Conservation (phyloP, 2,888 invertebrate species). For the Fragum whitleyi region DNA sequence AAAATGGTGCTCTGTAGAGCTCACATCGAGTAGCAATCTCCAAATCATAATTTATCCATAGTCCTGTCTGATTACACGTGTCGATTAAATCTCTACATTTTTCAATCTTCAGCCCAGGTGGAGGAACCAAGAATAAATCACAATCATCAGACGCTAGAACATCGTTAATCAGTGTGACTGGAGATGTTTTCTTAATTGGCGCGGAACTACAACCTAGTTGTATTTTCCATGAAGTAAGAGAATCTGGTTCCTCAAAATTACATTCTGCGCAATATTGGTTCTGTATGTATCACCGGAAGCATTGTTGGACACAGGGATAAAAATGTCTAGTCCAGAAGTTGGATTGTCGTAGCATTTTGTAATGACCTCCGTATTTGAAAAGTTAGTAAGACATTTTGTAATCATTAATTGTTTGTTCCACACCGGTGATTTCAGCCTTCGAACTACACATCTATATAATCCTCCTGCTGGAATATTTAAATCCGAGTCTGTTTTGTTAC, state of each 20-base stretch:
- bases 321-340: not conserved
- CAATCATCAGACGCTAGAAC: not conserved
- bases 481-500: not conserved
- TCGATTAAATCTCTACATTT: not conserved
- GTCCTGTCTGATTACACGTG: conserved; percentile 6
- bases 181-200: not conserved
- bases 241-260: conserved; percentile 3
- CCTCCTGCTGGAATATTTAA: conserved; percentile 1
- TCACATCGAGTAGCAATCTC: not conserved
- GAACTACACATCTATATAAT: not conserved
- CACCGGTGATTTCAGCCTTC: not conserved
- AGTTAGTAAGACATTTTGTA: conserved; percentile 5
- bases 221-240: not conserved
- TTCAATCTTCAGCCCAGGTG: not conserved
- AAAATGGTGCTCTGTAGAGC: conserved; percentile 2
- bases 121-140: not conserved
- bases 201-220: not conserved
- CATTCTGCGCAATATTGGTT: conserved; percentile 14
- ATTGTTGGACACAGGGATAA: not conserved
- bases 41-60: not conserved
- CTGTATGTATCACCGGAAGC: not conserved
- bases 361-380: not conserved
- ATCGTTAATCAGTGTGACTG: not conserved
- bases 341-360: not conserved
- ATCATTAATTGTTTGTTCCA: not conserved